phyloP scores from a whole-genome alignment of 1,140 invertebrate genomes.

The Eulimnadia texana region DNA sequence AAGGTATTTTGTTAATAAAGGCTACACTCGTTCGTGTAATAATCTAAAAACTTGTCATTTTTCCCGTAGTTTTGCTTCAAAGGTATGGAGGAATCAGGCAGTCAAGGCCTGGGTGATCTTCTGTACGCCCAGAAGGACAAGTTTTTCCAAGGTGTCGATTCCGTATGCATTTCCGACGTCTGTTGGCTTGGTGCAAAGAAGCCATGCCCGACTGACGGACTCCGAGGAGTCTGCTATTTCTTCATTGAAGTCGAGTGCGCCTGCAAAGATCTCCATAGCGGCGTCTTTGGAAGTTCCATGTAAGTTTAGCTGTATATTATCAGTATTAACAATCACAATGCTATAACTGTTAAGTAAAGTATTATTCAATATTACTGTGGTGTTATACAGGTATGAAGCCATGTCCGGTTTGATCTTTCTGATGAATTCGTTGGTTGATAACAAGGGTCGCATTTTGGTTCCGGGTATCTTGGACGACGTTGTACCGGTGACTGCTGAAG shows the following conservation, averaged over 20 bases:
- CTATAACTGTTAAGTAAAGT: too few relatives aligned
- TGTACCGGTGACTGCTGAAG: constrained; percentile 50
- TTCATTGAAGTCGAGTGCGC: constrained; percentile 77
- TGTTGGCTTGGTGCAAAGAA: constrained; percentile 95
- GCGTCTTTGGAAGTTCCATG: constrained; percentile 81
- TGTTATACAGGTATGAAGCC: constrained; percentile 48
- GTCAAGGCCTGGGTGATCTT: constrained; percentile 82
- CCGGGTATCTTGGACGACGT: constrained; percentile 67
- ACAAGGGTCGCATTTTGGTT: constrained; percentile 66
- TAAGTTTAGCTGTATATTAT: too few relatives aligned
- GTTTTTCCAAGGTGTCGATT: constrained; percentile 77
- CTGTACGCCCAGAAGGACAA: constrained; percentile 53
- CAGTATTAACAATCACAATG: too few relatives aligned
- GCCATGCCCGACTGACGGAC: constrained; percentile 92
- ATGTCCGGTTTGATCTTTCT: constrained; percentile 78
- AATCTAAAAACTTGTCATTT: too few relatives aligned
- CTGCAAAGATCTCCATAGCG: constrained; percentile 85
- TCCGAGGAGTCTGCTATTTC: constrained; percentile 88
- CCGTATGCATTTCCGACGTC: constrained; percentile 95
- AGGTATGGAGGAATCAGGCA: constrained; percentile 97
- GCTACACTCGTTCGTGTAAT: too few relatives aligned
- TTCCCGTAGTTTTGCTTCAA: constrained; percentile 95
- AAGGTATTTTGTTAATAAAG: too few relatives aligned
- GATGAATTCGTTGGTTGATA: constrained; percentile 64
- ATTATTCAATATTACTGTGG: too few relatives aligned